Conservation (phyloP, 2,888 invertebrate species). For the Rhodophaea formosa region DNA sequence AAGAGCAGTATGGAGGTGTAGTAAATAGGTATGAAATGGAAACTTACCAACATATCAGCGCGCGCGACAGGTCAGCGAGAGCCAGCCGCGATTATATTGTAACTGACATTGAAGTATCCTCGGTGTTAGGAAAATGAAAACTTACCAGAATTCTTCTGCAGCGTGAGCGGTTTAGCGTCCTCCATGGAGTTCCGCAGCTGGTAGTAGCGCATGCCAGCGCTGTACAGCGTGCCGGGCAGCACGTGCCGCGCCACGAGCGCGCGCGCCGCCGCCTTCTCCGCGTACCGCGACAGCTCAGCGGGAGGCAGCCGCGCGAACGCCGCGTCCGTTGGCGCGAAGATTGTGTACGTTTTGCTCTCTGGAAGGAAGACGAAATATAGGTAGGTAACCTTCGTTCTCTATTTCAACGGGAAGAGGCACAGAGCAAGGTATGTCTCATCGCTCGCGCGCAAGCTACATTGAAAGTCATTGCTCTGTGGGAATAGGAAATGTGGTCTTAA, state of each 20-base stretch:
- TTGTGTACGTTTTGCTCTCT: conserved; percentile 91
- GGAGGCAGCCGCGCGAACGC: conserved; percentile 86
- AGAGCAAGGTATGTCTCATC: too few species aligned
- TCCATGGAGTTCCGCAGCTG: conserved; percentile 90
- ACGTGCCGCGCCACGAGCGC: conserved; percentile 89
- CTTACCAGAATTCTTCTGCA: conserved; percentile 90
- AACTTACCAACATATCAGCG: too few species aligned
- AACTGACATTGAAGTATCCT: too few species aligned
- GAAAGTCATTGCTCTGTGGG: too few species aligned
- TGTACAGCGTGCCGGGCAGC: conserved; percentile 89
- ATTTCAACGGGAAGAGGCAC: too few species aligned
- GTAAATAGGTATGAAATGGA: too few species aligned
- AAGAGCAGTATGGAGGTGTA: too few species aligned
- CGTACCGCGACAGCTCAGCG: conserved; percentile 81
- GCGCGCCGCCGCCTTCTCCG: conserved; percentile 84
- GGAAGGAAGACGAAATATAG: conserved; percentile 35
- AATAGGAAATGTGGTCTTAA: too few species aligned
- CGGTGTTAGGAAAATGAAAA: conserved; percentile 5
- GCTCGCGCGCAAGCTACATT: too few species aligned
- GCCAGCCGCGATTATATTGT: too few species aligned
- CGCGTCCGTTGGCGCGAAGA: conserved; percentile 92
- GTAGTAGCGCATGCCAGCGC: conserved; percentile 93
- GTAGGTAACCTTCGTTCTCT: too few species aligned
- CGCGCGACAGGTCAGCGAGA: too few species aligned
- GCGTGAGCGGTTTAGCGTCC: conserved; percentile 87